phyloP scores from a whole-genome alignment of 2,797 vertebrate species.

The Lepidocolaptes lacrymiger region DNA sequence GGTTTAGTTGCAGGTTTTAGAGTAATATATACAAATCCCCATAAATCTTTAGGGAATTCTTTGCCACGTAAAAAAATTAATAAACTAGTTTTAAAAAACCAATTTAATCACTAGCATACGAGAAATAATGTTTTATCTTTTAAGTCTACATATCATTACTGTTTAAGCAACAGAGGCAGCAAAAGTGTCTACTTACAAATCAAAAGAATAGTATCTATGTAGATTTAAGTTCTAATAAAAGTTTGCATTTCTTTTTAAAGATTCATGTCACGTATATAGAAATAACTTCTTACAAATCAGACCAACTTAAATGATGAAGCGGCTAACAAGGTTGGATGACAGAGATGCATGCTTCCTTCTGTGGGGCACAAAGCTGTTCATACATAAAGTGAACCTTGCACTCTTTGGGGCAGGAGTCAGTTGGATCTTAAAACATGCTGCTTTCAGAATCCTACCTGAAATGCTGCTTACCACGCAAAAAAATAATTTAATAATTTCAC shows the following conservation, averaged over 20 bases:
- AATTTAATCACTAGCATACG: not conserved
- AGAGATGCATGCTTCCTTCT: not conserved
- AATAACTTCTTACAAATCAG: not conserved
- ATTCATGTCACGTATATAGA: not conserved
- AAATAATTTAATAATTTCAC: not conserved
- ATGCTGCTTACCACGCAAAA: not conserved
- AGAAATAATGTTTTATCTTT: not conserved
- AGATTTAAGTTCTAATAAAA: not conserved
- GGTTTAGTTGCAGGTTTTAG: not conserved
- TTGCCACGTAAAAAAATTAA: not conserved
- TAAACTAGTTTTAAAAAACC: not conserved
- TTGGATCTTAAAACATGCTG: not conserved
- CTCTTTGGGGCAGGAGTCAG: not conserved
- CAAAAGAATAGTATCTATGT: not conserved
- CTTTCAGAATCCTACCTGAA: not conserved
- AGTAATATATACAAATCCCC: not conserved
- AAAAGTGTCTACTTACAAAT: not conserved
- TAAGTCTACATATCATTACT: not conserved
- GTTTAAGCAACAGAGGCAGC: not conserved
- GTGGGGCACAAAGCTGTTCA: not conserved
- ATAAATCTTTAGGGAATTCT: not conserved
- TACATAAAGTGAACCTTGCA: not conserved
- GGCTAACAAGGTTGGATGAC: not conserved
- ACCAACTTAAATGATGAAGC: not conserved
- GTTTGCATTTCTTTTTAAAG: not conserved